Conservation (phyloP, 2,888 invertebrate species). For the Diadegma fenestrale region DNA sequence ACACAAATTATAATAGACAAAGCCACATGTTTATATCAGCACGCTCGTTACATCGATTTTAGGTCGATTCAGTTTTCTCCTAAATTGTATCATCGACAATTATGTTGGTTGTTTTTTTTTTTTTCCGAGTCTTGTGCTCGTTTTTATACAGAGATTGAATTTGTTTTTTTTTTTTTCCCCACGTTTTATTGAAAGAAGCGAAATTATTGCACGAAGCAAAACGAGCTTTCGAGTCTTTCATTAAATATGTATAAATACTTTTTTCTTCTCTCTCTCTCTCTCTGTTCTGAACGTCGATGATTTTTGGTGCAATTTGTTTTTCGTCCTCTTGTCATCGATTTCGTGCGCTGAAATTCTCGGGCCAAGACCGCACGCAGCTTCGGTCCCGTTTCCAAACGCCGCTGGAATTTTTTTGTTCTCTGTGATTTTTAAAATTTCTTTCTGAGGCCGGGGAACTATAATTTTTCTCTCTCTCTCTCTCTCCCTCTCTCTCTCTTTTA, state of each 20-base stretch:
- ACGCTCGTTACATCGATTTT: conserved; percentile 22
- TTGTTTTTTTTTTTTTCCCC: not conserved
- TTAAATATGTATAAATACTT: conserved; percentile 37
- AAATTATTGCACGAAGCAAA: conserved; percentile 78
- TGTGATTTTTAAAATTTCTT: not conserved
- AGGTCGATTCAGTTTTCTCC: conserved; percentile 27
- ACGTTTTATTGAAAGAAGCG: conserved; percentile 13
- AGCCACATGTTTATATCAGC: conserved; percentile 41
- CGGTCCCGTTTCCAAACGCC: conserved; percentile 34
- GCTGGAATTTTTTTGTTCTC: conserved; percentile 49
- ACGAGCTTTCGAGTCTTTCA: conserved; percentile 57
- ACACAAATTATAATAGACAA: conserved; percentile 70
- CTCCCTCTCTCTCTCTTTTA: conserved; percentile 26
- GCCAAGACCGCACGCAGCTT: conserved; percentile 34
- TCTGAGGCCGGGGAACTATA: not conserved
- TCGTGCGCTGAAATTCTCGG: conserved; percentile 26
- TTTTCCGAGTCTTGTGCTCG: not conserved
- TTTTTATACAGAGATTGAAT: not conserved
- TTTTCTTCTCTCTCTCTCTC: conserved; percentile 31
- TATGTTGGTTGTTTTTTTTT: conserved; percentile 9
- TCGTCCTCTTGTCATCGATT: conserved; percentile 4
- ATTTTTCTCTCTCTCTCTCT: conserved; percentile 1
- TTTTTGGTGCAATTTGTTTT: conserved; percentile 30
- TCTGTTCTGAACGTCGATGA: conserved; percentile 51
- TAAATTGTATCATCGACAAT: conserved; percentile 8